Conservation (phyloP, 2,113 vertebrate genomes). For the Sapajus apella region DNA sequence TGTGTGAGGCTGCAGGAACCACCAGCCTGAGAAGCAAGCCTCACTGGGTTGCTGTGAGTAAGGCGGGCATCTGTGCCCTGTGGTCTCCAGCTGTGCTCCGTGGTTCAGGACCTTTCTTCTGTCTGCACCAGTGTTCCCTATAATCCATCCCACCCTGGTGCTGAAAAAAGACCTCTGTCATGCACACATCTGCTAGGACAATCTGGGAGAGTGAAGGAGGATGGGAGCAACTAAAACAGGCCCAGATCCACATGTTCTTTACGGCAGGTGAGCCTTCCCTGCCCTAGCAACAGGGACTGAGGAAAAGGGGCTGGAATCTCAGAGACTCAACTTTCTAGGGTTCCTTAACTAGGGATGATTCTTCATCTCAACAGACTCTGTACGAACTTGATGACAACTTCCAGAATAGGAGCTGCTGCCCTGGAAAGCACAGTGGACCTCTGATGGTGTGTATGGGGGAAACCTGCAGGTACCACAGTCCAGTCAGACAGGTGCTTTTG, state of each 20-base stretch:
- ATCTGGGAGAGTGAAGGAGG: rapidly evolving
- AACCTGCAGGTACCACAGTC: not conserved
- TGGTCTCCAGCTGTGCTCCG: not conserved
- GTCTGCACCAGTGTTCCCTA: not conserved
- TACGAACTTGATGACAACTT: not conserved
- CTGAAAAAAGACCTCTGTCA: not conserved
- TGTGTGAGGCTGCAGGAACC: not conserved
- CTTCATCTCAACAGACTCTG: not conserved
- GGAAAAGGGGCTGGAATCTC: not conserved
- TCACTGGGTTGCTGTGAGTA: rapidly evolving
- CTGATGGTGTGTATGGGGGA: not conserved
- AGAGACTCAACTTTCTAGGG: not conserved
- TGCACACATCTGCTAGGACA: rapidly evolving
- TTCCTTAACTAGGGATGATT: not conserved
- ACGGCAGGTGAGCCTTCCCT: too few species aligned
- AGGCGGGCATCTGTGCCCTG: not conserved
- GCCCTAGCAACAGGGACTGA: not conserved
- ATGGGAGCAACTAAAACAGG: not conserved
- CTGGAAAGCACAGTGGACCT: too few species aligned
- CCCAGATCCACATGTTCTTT: rapidly evolving
- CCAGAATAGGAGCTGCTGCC: too few species aligned
- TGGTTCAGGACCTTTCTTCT: not conserved
- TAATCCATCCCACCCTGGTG: rapidly evolving
- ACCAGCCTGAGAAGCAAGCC: rapidly evolving
- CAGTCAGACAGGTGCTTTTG: not conserved